These are phyloP conservation scores for Pyrrhia umbra DNA, from an alignment of 2,888 invertebrate species.

Conservation along the genomic window DNA sequence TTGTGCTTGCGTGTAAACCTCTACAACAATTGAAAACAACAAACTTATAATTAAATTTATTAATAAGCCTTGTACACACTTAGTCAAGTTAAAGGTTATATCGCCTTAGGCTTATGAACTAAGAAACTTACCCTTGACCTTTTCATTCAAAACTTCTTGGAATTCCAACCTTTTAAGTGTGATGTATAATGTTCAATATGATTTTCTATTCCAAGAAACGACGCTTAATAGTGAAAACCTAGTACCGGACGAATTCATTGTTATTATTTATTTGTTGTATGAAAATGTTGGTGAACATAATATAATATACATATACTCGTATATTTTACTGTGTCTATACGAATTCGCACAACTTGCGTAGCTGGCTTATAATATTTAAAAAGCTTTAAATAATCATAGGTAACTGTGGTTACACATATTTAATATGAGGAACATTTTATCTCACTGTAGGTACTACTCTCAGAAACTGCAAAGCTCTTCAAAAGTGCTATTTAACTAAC, in stretches of 20 bases:
- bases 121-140: slow-evolving; percentile 6
- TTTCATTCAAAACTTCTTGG: slow-evolving; percentile 15
- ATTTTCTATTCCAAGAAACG: slow-evolving; percentile 9
- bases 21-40: neutral
- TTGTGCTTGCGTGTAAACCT: neutral
- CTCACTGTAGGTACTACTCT: too few relatives aligned
- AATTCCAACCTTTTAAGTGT: slow-evolving; percentile 18
- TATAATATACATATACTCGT: too few relatives aligned
- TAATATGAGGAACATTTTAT: too few relatives aligned
- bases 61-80: neutral
- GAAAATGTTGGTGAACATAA: neutral
- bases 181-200: slow-evolving; percentile 7
- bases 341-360: too few relatives aligned
- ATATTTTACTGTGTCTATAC: too few relatives aligned
- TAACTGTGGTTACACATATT: too few relatives aligned
- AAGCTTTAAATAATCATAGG: too few relatives aligned
- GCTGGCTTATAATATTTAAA: too few relatives aligned
- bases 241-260: neutral
- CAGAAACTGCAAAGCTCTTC: too few relatives aligned
- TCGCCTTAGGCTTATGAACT: neutral
- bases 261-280: neutral
- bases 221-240: neutral
- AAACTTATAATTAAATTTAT: slow-evolving; percentile 7
- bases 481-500: too few relatives aligned
- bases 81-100: slow-evolving; percentile 1